Conservation (phyloP, 2,113 vertebrate genomes). For the Vicugna pacos region DNA sequence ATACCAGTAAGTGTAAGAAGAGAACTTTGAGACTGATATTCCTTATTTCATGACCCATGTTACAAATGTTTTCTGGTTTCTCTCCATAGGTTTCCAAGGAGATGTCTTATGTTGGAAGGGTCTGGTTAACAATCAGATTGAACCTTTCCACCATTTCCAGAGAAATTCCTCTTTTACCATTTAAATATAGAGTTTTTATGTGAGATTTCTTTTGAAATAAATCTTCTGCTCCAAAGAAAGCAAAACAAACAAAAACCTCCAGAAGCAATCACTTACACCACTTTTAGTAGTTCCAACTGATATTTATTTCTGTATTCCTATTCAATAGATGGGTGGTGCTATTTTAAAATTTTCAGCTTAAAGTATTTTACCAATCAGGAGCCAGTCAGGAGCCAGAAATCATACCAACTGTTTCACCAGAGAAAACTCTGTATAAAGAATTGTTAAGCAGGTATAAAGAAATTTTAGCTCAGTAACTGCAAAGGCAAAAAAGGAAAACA, state of each 20-base stretch:
- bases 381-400: not conserved
- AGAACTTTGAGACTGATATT: not conserved
- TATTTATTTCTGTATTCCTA: not conserved
- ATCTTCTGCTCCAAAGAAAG: not conserved
- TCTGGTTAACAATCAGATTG: not conserved
- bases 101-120: not conserved
- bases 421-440: not conserved
- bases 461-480: not conserved
- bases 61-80: not conserved
- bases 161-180: not conserved
- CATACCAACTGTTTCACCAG: not conserved
- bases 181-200: not conserved
- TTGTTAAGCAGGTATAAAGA: not conserved
- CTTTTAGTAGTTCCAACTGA: not conserved
- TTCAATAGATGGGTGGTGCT: not conserved
- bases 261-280: not conserved
- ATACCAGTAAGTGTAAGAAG: not conserved
- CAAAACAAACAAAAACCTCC: not conserved
- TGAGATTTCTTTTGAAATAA: not conserved
- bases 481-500: constrained; percentile 6
- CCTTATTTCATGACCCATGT: not conserved
- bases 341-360: not conserved
- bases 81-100: not conserved
- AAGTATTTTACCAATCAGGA: not conserved
- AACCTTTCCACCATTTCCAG: not conserved